Conservation (phyloP, 2,888 invertebrate genomes). For the Trichacis sp. region DNA sequence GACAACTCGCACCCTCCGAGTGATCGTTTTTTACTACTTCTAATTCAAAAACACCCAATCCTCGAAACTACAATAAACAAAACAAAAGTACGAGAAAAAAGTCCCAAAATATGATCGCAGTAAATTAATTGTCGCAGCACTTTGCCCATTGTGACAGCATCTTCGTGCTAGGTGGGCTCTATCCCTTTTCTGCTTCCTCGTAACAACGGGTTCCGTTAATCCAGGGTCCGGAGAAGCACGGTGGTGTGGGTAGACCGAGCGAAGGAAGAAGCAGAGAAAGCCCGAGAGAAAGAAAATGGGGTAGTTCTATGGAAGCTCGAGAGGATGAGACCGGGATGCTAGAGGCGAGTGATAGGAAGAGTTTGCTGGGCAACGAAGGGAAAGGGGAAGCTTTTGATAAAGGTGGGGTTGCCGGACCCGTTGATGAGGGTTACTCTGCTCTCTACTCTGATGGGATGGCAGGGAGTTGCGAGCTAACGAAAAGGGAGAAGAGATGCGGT, state of each 20-base stretch:
- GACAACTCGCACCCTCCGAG: too few relatives aligned
- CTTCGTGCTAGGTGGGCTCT: conserved; percentile 61
- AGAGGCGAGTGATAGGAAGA: conserved; percentile 43
- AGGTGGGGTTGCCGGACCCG: conserved; percentile 66
- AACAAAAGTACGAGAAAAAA: too few relatives aligned
- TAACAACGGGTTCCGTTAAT: conserved; percentile 64
- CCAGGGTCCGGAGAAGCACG: conserved; percentile 55
- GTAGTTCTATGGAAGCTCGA: conserved; percentile 43
- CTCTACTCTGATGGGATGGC: conserved; percentile 63
- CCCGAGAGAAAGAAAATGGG: conserved; percentile 41
- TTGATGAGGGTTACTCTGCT: conserved; percentile 68
- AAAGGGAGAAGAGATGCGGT: conserved; percentile 47
- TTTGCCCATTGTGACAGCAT: conserved; percentile 51
- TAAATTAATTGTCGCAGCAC: conserved; percentile 32
- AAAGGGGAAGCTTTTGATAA: conserved; percentile 60
- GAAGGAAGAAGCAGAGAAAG: conserved; percentile 3
- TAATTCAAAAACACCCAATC: too few relatives aligned
- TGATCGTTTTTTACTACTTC: too few relatives aligned
- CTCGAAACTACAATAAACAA: too few relatives aligned
- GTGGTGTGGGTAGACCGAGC: not conserved
- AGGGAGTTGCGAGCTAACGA: conserved; percentile 36
- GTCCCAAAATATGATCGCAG: conserved; percentile 32
- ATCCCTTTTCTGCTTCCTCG: conserved; percentile 55
- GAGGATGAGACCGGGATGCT: conserved; percentile 18
- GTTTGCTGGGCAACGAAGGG: conserved; percentile 42